Percentiles rank a stretch among this genome's conserved stretches.
Evolutionary conservation across 2,113 vertebrate genomes (phyloP).

Genomic region (Melanostigma gelatinosum): DNA sequence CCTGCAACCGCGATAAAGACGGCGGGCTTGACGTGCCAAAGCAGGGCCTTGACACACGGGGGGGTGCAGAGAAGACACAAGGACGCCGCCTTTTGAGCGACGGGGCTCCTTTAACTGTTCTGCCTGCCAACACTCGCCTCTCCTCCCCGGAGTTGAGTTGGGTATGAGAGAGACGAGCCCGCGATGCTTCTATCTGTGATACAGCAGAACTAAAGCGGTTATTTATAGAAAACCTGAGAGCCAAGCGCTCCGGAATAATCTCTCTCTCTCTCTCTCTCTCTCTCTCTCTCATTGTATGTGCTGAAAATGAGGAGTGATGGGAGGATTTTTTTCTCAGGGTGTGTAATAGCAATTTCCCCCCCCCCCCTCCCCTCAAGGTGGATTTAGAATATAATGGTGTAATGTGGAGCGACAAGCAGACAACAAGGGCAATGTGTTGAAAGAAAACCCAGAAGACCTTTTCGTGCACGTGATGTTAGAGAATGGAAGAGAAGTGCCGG

Average conservation of each 20-base stretch:
- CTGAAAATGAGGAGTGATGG: conserved; percentile 46
- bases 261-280: conserved; percentile 70
- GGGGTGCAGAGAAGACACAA: conserved; percentile 46
- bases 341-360: conserved; percentile 35
- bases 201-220: conserved; percentile 84
- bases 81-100: conserved; percentile 63
- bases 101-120: conserved; percentile 84
- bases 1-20: conserved; percentile 77
- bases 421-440: conserved; percentile 58
- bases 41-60: conserved; percentile 62
- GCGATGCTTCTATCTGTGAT: conserved; percentile 82
- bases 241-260: conserved; percentile 63
- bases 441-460: conserved; percentile 52
- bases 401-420: conserved; percentile 68
- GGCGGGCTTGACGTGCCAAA: conserved; percentile 67
- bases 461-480: conserved; percentile 36
- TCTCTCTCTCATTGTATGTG: conserved; percentile 64
- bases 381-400: conserved; percentile 55
- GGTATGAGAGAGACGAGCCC: conserved; percentile 59
- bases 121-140: conserved; percentile 82
- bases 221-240: conserved; percentile 83
- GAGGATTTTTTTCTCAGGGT: conserved; percentile 26
- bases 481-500: conserved; percentile 43
- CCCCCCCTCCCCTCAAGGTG: conserved; percentile 38
- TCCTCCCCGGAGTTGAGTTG: conserved; percentile 72